Evolutionary conservation across 2,888 invertebrate genomes (phyloP), one percentile per base, ranked within the genome.

Genomic region (Philhelius pedissequus): DNA sequence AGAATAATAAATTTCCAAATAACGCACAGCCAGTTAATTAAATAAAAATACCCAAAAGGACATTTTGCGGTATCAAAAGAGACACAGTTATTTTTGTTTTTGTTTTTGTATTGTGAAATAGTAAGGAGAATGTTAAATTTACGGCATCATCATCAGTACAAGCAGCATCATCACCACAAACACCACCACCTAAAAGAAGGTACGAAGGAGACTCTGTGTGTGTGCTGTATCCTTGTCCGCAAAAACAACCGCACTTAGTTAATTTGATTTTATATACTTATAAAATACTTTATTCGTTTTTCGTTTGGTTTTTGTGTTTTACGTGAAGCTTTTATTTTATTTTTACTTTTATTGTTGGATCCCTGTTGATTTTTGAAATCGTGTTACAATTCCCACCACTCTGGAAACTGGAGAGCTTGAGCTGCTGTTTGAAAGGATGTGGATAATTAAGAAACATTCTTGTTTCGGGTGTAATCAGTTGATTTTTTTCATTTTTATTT

Each of bases 131-230:
- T 86, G 86, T 69, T 86, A 40, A 81, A 69, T 73, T 38, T 86
- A 64, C 86, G 76, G 60, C 73, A 73, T 69, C 73, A 73, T 69
- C 73, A 81, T 52, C 81, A 86, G 81, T 71, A 76, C 76, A 81
- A 81, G 69, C 81, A 73, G 40, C 81, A 76, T 71, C 54, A 76
- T 68, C 56, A 76, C 66, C 81, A 81, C 76, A 86, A 86, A 30
- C 71, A 73, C 64, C 68, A 81, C 40, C 84, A 69, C 15, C 81
- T 73, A 69, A 86, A 81, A 71, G 86, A 86, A 86, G 86, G 86
- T 86, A 20, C 1, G 45, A 7, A 18, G 0, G 20, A 45, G 48
- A 62, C 27, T 25, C 30, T 43, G n/a, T 15, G 0, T 43, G n/a
- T 15, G 0, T 2, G 13, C n/a, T n/a, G 38, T 22, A 43, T 25